Evolutionary conservation across 2,113 vertebrate species (phyloP).

Genomic region (Leiothrix lutea): DNA sequence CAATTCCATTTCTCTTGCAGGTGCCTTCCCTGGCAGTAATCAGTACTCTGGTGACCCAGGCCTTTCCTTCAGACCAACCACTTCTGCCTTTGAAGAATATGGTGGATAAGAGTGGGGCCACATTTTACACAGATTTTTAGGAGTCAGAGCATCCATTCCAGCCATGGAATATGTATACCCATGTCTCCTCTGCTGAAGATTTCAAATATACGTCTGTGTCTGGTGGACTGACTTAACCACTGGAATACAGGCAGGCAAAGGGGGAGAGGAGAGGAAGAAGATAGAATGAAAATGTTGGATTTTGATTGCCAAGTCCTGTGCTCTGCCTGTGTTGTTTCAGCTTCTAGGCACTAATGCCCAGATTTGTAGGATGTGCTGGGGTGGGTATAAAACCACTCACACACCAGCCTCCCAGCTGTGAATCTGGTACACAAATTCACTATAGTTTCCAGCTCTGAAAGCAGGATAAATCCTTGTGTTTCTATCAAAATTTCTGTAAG

Average conservation of each 20-base stretch:
- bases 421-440: background rate
- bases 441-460: background rate
- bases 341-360: background rate
- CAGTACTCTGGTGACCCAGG: background rate
- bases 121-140: background rate
- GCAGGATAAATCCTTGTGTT: background rate
- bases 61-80: background rate
- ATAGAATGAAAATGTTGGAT: background rate
- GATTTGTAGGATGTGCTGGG: background rate
- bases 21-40: background rate
- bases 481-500: background rate
- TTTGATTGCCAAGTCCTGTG: background rate
- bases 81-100: background rate
- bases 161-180: background rate
- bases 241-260: background rate
- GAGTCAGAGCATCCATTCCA: background rate
- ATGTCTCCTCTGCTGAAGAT: background rate
- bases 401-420: background rate
- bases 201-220: background rate
- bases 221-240: background rate
- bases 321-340: background rate
- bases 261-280: background rate
- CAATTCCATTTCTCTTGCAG: background rate
- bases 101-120: background rate
- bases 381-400: background rate